These are phyloP conservation scores for Parnassius mnemosyne DNA, from an alignment of 2,888 invertebrate genomes.

Conservation along the genomic window DNA sequence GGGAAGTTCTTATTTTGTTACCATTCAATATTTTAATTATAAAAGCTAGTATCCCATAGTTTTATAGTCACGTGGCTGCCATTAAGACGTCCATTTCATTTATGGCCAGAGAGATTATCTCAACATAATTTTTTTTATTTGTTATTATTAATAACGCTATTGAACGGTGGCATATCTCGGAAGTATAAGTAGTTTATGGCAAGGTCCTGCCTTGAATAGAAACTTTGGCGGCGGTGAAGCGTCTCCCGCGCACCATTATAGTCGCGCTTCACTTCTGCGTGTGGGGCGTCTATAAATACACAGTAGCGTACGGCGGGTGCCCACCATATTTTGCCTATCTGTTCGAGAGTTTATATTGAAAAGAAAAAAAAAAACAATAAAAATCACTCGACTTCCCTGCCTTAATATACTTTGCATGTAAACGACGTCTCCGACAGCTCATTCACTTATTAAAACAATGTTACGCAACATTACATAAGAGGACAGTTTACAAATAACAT, in stretches of 20 bases:
- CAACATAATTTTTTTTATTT: not conserved
- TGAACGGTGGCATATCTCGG: slow-evolving; percentile 2
- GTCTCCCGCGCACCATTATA: slow-evolving; percentile 66
- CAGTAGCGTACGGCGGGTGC: slow-evolving; percentile 55
- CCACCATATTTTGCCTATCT: slow-evolving; percentile 52
- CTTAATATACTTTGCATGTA: slow-evolving; percentile 2
- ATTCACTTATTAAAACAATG: slow-evolving; percentile 5
- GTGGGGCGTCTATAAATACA: slow-evolving; percentile 76
- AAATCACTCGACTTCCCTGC: slow-evolving; percentile 8
- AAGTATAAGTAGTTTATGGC: slow-evolving; percentile 39
- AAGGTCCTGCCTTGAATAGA: slow-evolving; percentile 74
- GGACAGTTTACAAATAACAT: slow-evolving; percentile 7
- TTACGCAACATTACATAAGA: slow-evolving; percentile 5
- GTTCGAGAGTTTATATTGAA: slow-evolving; percentile 43
- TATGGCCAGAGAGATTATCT: not conserved
- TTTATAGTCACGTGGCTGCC: not conserved
- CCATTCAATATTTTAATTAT: not conserved
- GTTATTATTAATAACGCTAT: slow-evolving; percentile 13
- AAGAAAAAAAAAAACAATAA: slow-evolving; percentile 36
- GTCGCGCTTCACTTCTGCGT: slow-evolving; percentile 53
- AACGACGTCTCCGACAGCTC: not conserved
- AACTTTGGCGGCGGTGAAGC: slow-evolving; percentile 44
- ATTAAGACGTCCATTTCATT: too few species aligned
- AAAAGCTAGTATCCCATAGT: not conserved
- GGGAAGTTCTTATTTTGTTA: too few species aligned